A percentile compares a stretch with the other conserved stretches of the same genome.
Evolutionary conservation across 2,797 vertebrate genomes (phyloP).

Genomic region (Poecilia wingei): DNA sequence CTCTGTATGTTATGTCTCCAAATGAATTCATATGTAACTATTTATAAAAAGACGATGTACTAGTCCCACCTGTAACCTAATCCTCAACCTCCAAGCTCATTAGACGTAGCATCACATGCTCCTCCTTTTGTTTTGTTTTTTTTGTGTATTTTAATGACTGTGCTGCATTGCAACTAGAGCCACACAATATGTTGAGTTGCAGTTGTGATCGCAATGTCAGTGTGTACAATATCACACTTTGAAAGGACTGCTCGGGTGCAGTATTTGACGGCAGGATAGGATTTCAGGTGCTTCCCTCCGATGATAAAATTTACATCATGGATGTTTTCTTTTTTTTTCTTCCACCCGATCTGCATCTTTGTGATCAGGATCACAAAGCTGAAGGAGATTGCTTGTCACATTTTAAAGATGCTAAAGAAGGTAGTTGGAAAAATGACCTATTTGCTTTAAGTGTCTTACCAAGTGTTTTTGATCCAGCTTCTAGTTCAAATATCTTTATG

Average conservation of each 20-base stretch:
- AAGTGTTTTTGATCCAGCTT: too few relatives aligned
- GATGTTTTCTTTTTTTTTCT: not conserved
- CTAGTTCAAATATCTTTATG: too few relatives aligned
- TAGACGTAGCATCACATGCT: not conserved
- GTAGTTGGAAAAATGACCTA: not conserved
- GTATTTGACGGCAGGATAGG: not conserved
- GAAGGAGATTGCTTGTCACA: not conserved
- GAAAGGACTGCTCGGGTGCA: not conserved
- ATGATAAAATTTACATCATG: not conserved
- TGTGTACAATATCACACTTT: not conserved
- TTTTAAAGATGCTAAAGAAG: not conserved
- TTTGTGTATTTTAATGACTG: not conserved
- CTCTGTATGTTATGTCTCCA: not conserved
- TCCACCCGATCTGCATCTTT: not conserved
- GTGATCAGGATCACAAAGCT: not conserved
- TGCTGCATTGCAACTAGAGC: not conserved
- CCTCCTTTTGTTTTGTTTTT: not conserved
- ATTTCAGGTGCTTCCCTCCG: not conserved
- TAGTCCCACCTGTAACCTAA: not conserved
- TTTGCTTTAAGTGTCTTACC: not conserved
- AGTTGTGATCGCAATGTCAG: not conserved
- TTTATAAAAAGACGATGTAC: not conserved
- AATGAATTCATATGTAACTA: not conserved
- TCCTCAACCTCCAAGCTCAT: not conserved
- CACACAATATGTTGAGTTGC: not conserved